Evolutionary conservation across 2,888 invertebrate species (phyloP).

Genomic region (Argyresthia albistria): DNA sequence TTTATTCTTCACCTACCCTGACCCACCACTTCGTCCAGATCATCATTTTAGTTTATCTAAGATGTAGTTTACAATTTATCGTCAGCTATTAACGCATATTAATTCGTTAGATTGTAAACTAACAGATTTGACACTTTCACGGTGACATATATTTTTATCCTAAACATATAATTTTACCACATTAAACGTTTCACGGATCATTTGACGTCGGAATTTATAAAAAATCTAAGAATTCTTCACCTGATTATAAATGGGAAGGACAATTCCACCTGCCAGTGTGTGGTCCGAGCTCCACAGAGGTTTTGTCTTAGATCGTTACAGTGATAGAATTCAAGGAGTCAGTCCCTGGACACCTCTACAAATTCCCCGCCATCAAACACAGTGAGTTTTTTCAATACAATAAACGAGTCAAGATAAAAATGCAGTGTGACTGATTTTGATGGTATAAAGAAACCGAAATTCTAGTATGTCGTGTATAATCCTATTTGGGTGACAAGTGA

Average conservation of each 20-base stretch:
- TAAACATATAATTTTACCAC: no score
- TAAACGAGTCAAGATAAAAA: constrained; percentile 6
- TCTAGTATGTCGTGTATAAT: constrained; percentile 34
- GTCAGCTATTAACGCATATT: no score
- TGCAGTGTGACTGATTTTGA: constrained; percentile 4
- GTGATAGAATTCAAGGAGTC: constrained; percentile 20
- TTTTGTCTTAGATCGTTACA: constrained; percentile 32
- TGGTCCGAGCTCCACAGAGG: constrained; percentile 25
- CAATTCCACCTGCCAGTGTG: constrained; percentile 20
- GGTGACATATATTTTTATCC: no score
- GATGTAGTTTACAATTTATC: no score
- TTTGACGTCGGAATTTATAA: no score
- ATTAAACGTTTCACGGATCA: no score
- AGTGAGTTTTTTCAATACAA: constrained; percentile 7
- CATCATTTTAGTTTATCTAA: no score
- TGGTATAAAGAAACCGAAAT: constrained; percentile 26
- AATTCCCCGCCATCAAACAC: constrained; percentile 21
- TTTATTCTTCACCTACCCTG: no score
- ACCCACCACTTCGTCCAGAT: no score
- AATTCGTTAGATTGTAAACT: no score
- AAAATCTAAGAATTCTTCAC: background rate
- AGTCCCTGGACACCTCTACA: constrained; percentile 20
- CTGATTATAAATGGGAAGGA: background rate
- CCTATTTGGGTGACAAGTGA: constrained; percentile 45
- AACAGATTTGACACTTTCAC: no score